Evolutionary conservation across 2,113 vertebrate species (phyloP).

Genomic region (Cervus canadensis): DNA sequence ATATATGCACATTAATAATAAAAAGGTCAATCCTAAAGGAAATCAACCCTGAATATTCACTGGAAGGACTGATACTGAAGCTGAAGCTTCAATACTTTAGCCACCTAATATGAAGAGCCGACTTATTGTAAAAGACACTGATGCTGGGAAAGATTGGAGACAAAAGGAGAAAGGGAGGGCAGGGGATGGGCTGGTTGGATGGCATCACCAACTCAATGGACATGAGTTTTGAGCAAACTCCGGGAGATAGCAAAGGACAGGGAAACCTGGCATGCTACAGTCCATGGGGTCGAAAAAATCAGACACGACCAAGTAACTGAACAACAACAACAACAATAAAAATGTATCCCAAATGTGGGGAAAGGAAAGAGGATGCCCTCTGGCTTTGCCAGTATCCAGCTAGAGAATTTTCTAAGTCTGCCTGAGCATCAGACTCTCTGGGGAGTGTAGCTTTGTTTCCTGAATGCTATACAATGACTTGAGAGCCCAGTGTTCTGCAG

Average conservation of each 20-base stretch:
- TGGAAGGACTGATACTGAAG: neutral
- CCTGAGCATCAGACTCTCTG: rapidly evolving
- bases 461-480: rapidly evolving
- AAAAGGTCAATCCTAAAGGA: neutral
- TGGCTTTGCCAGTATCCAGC: too few relatives aligned
- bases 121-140: neutral
- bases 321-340: neutral
- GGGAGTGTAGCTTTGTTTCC: neutral
- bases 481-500: neutral
- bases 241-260: neutral
- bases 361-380: rapidly evolving
- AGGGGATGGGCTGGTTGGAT: neutral
- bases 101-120: neutral
- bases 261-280: neutral
- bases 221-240: neutral
- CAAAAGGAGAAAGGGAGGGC: neutral
- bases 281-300: neutral
- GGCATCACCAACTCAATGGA: neutral
- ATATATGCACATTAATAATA: rapidly evolving
- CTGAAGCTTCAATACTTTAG: neutral
- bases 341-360: neutral
- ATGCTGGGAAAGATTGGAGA: neutral
- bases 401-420: neutral
- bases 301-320: neutral
- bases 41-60: neutral